Percentiles rank a stretch among this genome's conserved stretches.
Conservation (phyloP, 2,888 invertebrate species). For the Neria commutata region DNA sequence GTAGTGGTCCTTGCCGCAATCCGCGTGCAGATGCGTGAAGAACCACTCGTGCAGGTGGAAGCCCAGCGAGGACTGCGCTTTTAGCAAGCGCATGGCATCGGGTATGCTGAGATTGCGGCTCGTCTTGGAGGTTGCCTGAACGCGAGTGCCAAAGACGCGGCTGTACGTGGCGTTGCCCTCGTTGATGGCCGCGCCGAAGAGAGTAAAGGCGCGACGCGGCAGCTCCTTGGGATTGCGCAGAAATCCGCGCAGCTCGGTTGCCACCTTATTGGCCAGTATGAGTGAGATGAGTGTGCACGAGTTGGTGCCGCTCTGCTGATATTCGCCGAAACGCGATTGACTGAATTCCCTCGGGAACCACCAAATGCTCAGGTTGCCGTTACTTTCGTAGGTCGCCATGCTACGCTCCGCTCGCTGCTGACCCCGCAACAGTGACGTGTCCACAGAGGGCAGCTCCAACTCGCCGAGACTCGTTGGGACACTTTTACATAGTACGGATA, state of each 20-base stretch:
- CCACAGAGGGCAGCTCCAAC: too few species aligned
- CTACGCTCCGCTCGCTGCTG: too few species aligned
- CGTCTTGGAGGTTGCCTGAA: neutral
- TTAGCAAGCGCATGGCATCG: slow-evolving; percentile 63
- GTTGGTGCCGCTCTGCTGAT: slow-evolving; percentile 64
- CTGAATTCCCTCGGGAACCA: slow-evolving; percentile 69
- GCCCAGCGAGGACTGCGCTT: slow-evolving; percentile 46
- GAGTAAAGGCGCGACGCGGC: slow-evolving; percentile 60
- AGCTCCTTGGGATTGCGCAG: slow-evolving; percentile 36
- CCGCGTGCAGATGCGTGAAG: slow-evolving; percentile 52
- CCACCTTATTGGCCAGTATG: slow-evolving; percentile 64
- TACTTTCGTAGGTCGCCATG: slow-evolving; percentile 53
- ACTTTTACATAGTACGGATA: too few species aligned
- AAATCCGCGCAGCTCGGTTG: slow-evolving; percentile 42
- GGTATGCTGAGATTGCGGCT: slow-evolving; percentile 65
- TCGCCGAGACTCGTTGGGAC: too few species aligned
- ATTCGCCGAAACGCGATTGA: slow-evolving; percentile 66
- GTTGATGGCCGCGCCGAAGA: slow-evolving; percentile 66
- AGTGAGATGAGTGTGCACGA: slow-evolving; percentile 70
- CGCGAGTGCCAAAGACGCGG: slow-evolving; percentile 60
- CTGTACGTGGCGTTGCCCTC: slow-evolving; percentile 67
- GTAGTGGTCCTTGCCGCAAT: slow-evolving; percentile 43
- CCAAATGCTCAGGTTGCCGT: slow-evolving; percentile 57
- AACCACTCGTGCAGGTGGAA: slow-evolving; percentile 55
- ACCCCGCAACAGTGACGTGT: too few species aligned